phyloP scores from a whole-genome alignment of 1,140 invertebrate species.

The Lucilia sericata region DNA sequence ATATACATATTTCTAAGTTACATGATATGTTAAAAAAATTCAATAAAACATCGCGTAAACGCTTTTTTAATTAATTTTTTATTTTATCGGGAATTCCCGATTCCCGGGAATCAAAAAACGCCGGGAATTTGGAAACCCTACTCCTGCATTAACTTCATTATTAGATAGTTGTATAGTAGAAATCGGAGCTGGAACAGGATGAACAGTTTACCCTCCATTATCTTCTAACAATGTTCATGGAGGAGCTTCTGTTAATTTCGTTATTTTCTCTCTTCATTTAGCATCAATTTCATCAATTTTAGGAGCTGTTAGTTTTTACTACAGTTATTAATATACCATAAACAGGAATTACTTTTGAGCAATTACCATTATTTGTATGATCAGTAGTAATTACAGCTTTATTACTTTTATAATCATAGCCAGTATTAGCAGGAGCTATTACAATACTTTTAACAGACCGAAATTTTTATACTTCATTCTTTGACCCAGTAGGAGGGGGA shows the following conservation, averaged over 20 bases:
- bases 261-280: conserved; percentile 77
- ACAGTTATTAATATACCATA: conserved; percentile 73
- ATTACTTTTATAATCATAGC: conserved; percentile 75
- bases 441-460: too few species aligned
- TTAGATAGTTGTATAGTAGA: too few species aligned
- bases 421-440: conserved; percentile 64
- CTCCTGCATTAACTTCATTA: too few species aligned
- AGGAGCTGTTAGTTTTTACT: conserved; percentile 76
- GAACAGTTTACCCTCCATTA: conserved; percentile 78
- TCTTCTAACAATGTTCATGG: conserved; percentile 71
- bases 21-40: too few species aligned
- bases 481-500: too few species aligned
- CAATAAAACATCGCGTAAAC: too few species aligned
- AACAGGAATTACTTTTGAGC: conserved; percentile 69
- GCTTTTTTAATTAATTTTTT: too few species aligned
- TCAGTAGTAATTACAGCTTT: conserved; percentile 77
- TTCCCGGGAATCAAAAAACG: too few species aligned
- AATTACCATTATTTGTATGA: conserved; percentile 75
- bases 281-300: conserved; percentile 77
- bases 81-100: too few species aligned
- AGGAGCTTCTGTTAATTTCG: conserved; percentile 75
- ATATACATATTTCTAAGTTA: too few species aligned
- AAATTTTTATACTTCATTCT: too few species aligned
- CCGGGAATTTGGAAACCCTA: too few species aligned
- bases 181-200: conserved; percentile 70